Percentiles rank a stretch among this genome's conserved stretches.
Conservation (phyloP, 1,140 invertebrate species). For the Helicoverpa zea region DNA sequence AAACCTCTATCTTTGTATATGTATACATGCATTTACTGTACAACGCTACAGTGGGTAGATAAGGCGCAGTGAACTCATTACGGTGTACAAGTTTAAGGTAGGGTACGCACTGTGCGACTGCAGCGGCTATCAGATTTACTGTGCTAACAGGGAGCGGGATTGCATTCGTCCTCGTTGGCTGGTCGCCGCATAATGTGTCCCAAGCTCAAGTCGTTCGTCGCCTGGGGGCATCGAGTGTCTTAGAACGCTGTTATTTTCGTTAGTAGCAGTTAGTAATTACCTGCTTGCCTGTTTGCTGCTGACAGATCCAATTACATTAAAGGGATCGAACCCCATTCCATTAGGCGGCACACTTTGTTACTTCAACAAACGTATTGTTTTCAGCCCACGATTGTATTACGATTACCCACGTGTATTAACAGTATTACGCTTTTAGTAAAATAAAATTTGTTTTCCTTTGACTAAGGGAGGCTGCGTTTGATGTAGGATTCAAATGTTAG, state of each 20-base stretch:
- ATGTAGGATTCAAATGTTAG: neutral
- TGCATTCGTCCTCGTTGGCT: constrained; percentile 7
- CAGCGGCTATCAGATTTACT: neutral
- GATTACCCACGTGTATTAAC: constrained; percentile 43
- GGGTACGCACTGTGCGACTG: constrained; percentile 18
- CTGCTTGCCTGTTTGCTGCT: constrained; percentile 78
- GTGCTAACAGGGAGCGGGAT: neutral
- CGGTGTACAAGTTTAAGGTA: constrained; percentile 26
- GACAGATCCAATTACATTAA: constrained; percentile 83
- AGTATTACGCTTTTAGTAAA: constrained; percentile 34
- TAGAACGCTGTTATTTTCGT: constrained; percentile 73
- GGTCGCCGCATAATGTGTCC: neutral
- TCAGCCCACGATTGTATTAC: constrained; percentile 55
- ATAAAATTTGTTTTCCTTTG: constrained; percentile 32
- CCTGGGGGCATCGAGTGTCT: constrained; percentile 68
- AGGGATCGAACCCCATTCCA: constrained; percentile 70
- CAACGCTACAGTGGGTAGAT: constrained; percentile 11
- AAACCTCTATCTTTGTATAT: constrained; percentile 8
- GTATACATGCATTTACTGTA: constrained; percentile 6
- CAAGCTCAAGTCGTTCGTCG: constrained; percentile 24
- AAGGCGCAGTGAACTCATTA: constrained; percentile 34
- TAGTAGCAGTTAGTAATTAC: constrained; percentile 77
- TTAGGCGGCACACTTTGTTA: constrained; percentile 60
- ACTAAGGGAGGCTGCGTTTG: neutral
- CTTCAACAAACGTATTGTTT: constrained; percentile 59